Evolutionary conservation across 2,797 vertebrate genomes (phyloP).

Genomic region (Brachyrhaphis roseni): DNA sequence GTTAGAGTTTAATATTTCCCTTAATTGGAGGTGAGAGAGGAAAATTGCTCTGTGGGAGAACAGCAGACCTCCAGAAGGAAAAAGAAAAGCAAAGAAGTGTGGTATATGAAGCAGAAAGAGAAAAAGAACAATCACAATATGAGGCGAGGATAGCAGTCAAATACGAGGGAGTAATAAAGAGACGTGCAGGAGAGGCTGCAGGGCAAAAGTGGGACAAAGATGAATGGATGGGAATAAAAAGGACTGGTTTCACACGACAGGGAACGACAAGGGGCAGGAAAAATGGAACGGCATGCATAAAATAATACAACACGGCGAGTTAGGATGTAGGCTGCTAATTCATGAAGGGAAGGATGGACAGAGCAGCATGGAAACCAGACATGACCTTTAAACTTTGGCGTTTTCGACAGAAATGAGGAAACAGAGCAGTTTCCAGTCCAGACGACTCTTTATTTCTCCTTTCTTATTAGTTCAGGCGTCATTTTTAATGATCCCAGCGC

Average conservation of each 20-base stretch:
- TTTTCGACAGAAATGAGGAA: constrained; percentile 1
- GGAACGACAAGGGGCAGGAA: constrained; percentile 39
- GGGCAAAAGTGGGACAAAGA: constrained; percentile 56
- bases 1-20: constrained; percentile 33
- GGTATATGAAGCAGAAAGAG: constrained; percentile 28
- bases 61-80: constrained; percentile 13
- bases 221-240: constrained; percentile 47
- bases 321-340: constrained; percentile 58
- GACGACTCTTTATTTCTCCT: background rate
- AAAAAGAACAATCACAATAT: constrained; percentile 30
- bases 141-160: constrained; percentile 14
- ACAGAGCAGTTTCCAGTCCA: background rate
- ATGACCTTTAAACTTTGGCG: constrained; percentile 34
- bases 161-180: constrained; percentile 42
- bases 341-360: constrained; percentile 35
- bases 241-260: constrained; percentile 48
- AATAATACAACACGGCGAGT: constrained; percentile 26
- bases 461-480: constrained; percentile 11
- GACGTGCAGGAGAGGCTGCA: constrained; percentile 35
- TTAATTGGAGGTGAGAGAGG: constrained; percentile 27
- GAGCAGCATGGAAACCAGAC: constrained; percentile 60
- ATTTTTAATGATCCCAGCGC: constrained; percentile 6
- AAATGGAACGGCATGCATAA: constrained; percentile 45
- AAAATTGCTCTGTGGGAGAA: constrained; percentile 26
- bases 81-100: constrained; percentile 28